A percentile compares a stretch with the other conserved stretches of the same genome.
phyloP scores from a whole-genome alignment of 2,797 vertebrate species.

The Clarias platycephalus region DNA sequence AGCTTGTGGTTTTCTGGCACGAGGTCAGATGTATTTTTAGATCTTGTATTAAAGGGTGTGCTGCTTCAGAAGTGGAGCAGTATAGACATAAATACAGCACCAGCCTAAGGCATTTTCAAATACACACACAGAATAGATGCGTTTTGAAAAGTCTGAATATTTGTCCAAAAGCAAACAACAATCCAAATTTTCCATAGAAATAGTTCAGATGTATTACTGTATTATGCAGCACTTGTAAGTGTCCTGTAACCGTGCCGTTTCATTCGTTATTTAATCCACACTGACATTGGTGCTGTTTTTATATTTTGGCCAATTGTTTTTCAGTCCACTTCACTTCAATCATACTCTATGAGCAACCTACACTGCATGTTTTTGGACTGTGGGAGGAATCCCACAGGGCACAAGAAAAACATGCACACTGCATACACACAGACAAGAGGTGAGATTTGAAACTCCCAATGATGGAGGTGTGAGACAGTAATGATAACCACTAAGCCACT shows the following conservation, averaged over 20 bases:
- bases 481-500: too few relatives aligned
- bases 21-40: constrained; percentile 61
- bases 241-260: not conserved
- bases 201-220: not conserved
- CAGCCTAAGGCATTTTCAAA: constrained; percentile 3
- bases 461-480: too few relatives aligned
- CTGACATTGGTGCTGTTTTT: not conserved
- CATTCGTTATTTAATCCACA: not conserved
- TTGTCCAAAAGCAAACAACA: not conserved
- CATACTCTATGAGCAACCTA: too few relatives aligned
- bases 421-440: too few relatives aligned
- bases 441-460: too few relatives aligned
- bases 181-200: not conserved
- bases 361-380: too few relatives aligned
- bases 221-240: not conserved
- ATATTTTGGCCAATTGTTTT: not conserved
- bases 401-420: too few relatives aligned
- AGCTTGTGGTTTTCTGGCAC: constrained; percentile 57
- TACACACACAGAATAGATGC: not conserved
- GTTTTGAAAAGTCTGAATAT: not conserved
- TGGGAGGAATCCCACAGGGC: too few relatives aligned
- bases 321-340: not conserved
- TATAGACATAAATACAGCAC: constrained; percentile 22
- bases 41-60: constrained; percentile 37
- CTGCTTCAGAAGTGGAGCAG: constrained; percentile 34